A percentile compares a stretch with the other conserved stretches of the same genome.
Evolutionary conservation across 2,888 invertebrate species (phyloP).

Genomic region (Meganola albula): DNA sequence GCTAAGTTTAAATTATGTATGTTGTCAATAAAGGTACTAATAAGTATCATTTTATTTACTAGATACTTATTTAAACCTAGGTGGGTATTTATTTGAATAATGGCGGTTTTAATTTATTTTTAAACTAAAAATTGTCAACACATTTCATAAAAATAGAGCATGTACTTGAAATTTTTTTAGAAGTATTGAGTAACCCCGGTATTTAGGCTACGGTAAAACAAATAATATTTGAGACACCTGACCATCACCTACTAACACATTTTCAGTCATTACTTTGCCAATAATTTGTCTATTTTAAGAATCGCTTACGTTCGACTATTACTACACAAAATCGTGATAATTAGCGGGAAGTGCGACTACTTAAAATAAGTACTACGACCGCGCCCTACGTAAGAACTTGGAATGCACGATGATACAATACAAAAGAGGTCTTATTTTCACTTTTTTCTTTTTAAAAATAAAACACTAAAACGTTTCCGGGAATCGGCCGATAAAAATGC

Average conservation of each 20-base stretch:
- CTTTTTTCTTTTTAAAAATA: constrained; percentile 52
- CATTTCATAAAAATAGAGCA: constrained; percentile 8
- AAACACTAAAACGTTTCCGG: constrained; percentile 59
- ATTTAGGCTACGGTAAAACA: constrained; percentile 65
- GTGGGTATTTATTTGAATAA: too few relatives aligned
- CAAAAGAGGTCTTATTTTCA: constrained; percentile 62
- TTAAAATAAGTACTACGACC: constrained; percentile 44
- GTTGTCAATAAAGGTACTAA: too few relatives aligned
- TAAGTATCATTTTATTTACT: too few relatives aligned
- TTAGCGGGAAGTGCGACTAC: constrained; percentile 48
- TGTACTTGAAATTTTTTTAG: constrained; percentile 31
- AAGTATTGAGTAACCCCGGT: constrained; percentile 23
- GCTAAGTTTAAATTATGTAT: too few relatives aligned
- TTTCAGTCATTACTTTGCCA: constrained; percentile 49
- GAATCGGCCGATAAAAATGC: constrained; percentile 26
- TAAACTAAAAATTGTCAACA: too few relatives aligned
- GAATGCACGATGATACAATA: constrained; percentile 68
- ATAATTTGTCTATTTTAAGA: constrained; percentile 60
- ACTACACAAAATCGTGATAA: constrained; percentile 25
- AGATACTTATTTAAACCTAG: too few relatives aligned
- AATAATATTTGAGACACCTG: constrained; percentile 50
- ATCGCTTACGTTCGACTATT: constrained; percentile 33
- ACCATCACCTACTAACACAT: constrained; percentile 73
- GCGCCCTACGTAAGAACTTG: constrained; percentile 57
- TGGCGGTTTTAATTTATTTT: too few relatives aligned